phyloP scores from a whole-genome alignment of 1,140 invertebrate genomes.

The Bombyx mandarina region DNA sequence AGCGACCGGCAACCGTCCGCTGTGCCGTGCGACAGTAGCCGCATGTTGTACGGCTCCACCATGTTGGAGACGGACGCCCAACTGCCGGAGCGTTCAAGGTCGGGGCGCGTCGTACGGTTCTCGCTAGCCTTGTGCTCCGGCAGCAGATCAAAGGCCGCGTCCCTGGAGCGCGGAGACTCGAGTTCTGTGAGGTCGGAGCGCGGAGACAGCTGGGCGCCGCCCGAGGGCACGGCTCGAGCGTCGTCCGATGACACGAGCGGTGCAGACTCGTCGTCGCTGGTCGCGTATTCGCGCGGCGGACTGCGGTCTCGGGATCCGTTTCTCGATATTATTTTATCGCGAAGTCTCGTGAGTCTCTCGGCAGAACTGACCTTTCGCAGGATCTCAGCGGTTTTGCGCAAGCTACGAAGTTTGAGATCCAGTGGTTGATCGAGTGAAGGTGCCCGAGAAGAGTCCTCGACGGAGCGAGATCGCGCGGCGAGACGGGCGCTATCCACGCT shows the following conservation, averaged over 20 bases:
- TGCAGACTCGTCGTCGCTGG: constrained; percentile 76
- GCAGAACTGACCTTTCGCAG: constrained; percentile 45
- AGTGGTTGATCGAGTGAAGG: constrained; percentile 21
- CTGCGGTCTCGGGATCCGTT: constrained; percentile 37
- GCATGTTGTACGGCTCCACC: constrained; percentile 61
- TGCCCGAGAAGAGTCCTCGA: constrained; percentile 33
- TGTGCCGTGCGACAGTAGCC: constrained; percentile 43
- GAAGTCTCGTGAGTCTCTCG: constrained; percentile 49
- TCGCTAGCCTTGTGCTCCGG: constrained; percentile 43
- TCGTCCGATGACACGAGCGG: constrained; percentile 67
- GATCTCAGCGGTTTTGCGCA: constrained; percentile 41
- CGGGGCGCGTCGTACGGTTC: constrained; percentile 21
- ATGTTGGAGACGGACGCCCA: constrained; percentile 37
- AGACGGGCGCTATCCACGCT: constrained; percentile 18
- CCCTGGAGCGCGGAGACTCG: constrained; percentile 36
- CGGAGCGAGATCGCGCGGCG: constrained; percentile 34
- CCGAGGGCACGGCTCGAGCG: constrained; percentile 9
- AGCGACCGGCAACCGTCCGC: constrained; percentile 41
- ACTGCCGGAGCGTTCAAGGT: constrained; percentile 24
- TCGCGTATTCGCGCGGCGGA: constrained; percentile 28
- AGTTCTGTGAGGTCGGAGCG: constrained; percentile 44
- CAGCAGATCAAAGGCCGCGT: constrained; percentile 40
- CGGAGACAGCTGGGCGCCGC: constrained; percentile 36
- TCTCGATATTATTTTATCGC: constrained; percentile 53
- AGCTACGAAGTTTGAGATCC: constrained; percentile 32